Conservation (phyloP, 2,888 invertebrate species). For the Diaperis boleti region DNA sequence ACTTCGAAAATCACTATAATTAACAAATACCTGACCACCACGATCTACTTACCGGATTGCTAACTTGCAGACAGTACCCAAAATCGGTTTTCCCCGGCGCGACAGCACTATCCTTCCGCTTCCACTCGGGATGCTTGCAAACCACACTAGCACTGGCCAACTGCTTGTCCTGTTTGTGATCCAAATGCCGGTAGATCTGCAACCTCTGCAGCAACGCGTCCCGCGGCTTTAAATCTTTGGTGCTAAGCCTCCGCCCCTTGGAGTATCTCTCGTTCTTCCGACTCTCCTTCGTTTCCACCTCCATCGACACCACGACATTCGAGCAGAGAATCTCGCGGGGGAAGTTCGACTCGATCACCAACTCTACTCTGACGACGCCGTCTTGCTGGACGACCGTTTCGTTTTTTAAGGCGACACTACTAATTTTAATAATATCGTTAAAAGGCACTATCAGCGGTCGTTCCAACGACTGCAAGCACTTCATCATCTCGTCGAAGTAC, state of each 20-base stretch:
- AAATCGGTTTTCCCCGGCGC: conserved; percentile 57
- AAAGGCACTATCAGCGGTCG: conserved; percentile 63
- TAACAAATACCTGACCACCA: too few relatives aligned
- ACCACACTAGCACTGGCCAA: conserved; percentile 81
- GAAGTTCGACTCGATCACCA: conserved; percentile 72
- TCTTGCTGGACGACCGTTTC: conserved; percentile 70
- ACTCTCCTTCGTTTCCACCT: conserved; percentile 56
- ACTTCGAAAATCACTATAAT: background rate
- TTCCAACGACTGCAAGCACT: conserved; percentile 62
- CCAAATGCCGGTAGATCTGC: conserved; percentile 77
- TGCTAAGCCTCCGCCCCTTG: conserved; percentile 68
- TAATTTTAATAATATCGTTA: conserved; percentile 66
- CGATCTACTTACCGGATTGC: conserved; percentile 59
- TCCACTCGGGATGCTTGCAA: conserved; percentile 72
- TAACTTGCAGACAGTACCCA: conserved; percentile 55
- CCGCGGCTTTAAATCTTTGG: conserved; percentile 72
- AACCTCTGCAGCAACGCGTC: conserved; percentile 73
- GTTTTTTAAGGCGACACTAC: conserved; percentile 59
- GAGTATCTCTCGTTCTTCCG: conserved; percentile 54
- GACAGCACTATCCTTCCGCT: conserved; percentile 75
- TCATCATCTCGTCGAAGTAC: conserved; percentile 87
- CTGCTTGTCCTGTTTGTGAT: conserved; percentile 86
- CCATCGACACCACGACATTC: conserved; percentile 72
- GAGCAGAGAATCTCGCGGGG: conserved; percentile 77
- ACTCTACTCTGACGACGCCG: conserved; percentile 69